Percentiles rank a stretch among this genome's conserved stretches.
phyloP scores from a whole-genome alignment of 2,797 vertebrate genomes.

The Anguilla pacifica region DNA sequence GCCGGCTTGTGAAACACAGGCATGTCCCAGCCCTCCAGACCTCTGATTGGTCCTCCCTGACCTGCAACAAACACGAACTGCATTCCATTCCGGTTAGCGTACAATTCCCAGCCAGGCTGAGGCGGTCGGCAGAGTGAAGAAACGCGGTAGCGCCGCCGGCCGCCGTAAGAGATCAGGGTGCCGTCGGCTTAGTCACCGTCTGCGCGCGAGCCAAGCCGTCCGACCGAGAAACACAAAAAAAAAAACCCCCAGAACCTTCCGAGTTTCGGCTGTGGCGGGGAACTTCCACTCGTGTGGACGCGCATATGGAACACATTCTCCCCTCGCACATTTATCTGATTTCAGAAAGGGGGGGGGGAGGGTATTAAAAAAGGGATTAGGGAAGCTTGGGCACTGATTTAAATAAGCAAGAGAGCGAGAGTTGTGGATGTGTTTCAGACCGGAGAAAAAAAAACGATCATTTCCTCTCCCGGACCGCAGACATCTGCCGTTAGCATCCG shows the following conservation, averaged over 20 bases:
- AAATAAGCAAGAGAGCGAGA: background rate
- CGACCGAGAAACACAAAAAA: background rate
- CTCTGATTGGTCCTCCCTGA: background rate
- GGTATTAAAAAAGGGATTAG: background rate
- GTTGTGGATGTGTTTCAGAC: constrained; percentile 9
- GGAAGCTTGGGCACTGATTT: constrained; percentile 2
- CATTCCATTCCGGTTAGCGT: background rate
- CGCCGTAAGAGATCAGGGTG: background rate
- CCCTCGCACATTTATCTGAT: background rate
- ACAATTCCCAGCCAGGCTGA: background rate
- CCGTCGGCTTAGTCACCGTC: background rate
- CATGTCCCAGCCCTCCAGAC: background rate
- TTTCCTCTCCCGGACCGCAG: background rate
- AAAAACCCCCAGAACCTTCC: background rate
- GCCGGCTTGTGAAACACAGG: background rate
- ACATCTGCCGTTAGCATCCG: background rate
- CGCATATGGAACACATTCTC: constrained; percentile 16
- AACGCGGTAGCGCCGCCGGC: background rate
- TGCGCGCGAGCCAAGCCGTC: background rate
- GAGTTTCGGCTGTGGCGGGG: background rate
- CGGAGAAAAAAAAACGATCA: background rate
- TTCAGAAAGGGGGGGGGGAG: background rate
- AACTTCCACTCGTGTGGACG: background rate
- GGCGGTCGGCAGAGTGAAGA: background rate
- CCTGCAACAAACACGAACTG: background rate